These are phyloP conservation scores for Paracentrotus lividus DNA, from an alignment of 53 echinoderm and acorn worm genomes.

Conservation along the genomic window DNA sequence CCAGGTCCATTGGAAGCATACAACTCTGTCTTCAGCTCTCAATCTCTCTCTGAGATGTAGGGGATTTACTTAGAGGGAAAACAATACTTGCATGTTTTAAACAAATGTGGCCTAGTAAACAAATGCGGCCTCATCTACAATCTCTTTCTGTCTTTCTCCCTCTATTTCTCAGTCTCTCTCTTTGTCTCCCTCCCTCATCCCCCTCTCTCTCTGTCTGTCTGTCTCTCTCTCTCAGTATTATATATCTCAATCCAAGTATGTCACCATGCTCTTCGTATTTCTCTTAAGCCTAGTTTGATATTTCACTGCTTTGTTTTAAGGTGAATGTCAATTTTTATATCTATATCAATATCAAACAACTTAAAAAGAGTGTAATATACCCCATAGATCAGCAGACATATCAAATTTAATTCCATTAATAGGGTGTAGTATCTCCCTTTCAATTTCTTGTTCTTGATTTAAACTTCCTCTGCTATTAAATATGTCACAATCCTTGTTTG, in stretches of 20 bases:
- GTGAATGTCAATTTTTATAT: too few relatives aligned
- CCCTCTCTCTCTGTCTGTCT: neutral
- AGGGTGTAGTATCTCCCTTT: too few relatives aligned
- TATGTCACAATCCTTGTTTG: too few relatives aligned
- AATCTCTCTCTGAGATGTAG: slow-evolving; percentile 38
- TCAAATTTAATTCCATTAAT: too few relatives aligned
- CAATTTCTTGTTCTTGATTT: too few relatives aligned
- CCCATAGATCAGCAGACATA: too few relatives aligned
- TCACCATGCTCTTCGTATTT: neutral
- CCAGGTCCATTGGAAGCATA: slow-evolving; percentile 20
- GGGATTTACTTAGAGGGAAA: slow-evolving; percentile 46
- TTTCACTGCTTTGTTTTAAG: too few relatives aligned
- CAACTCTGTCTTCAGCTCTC: slow-evolving; percentile 53
- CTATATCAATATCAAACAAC: too few relatives aligned
- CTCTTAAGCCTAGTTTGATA: slow-evolving; percentile 2
- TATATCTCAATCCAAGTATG: neutral
- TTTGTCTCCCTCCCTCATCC: neutral
- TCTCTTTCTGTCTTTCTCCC: neutral
- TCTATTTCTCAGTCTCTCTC: neutral
- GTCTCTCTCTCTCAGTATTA: neutral
- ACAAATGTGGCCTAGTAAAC: slow-evolving; percentile 15
- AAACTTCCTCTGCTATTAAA: too few relatives aligned
- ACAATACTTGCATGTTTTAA: slow-evolving; percentile 45
- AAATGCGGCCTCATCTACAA: neutral
- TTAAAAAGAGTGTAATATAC: too few relatives aligned